These are phyloP conservation scores for Struthidea cinerea DNA, from an alignment of 2,113 vertebrate species.

Conservation along the genomic window DNA sequence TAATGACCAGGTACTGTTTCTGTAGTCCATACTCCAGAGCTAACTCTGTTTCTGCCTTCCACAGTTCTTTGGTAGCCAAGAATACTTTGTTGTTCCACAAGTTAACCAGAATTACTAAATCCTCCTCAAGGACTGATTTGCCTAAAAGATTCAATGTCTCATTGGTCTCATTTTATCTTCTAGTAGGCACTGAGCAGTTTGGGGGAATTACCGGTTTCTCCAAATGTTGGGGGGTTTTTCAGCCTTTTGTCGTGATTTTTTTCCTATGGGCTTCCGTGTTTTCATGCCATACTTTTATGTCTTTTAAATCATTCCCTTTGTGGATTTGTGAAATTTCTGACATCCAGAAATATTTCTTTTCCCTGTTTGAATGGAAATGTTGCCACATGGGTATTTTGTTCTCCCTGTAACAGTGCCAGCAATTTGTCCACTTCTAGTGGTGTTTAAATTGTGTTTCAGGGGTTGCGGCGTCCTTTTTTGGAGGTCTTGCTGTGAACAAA, in stretches of 20 bases:
- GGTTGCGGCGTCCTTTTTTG: neutral
- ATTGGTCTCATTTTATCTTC: neutral
- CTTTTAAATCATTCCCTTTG: neutral
- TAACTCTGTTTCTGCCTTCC: neutral
- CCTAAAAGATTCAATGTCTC: neutral
- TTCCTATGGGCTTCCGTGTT: neutral
- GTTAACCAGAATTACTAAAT: neutral
- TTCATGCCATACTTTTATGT: neutral
- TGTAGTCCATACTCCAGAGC: neutral
- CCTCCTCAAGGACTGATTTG: neutral
- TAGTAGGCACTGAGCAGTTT: neutral
- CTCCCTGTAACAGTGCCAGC: neutral
- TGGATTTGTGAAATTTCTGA: neutral
- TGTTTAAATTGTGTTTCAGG: neutral
- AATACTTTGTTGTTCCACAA: neutral
- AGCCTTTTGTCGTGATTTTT: neutral
- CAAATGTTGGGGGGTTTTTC: rapidly evolving
- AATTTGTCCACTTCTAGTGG: neutral
- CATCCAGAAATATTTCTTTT: neutral
- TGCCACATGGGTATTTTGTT: neutral
- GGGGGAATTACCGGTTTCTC: neutral
- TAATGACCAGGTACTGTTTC: neutral
- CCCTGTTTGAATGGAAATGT: neutral
- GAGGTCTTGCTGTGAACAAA: neutral
- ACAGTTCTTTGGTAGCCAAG: neutral